Evolutionary conservation across 2,888 invertebrate genomes (phyloP).

Genomic region (Nesidiocoris tenuis): DNA sequence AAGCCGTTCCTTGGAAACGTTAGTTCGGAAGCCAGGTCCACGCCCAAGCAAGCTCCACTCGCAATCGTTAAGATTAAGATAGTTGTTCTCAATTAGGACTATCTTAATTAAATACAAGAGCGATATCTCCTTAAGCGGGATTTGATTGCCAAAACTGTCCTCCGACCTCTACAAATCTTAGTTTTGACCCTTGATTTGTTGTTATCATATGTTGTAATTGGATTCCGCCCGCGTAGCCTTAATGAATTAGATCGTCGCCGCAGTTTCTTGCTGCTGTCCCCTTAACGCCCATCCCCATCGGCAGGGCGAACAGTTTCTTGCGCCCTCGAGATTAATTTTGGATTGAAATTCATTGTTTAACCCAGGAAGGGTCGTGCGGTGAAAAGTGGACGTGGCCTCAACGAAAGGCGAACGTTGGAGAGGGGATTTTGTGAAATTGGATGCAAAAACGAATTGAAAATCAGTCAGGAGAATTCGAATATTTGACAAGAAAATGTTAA

Average conservation of each 20-base stretch:
- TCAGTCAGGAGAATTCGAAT: too few relatives aligned
- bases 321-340: constrained; percentile 49
- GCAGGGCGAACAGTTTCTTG: constrained; percentile 35
- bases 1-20: too few relatives aligned
- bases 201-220: constrained; percentile 45
- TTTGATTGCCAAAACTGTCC: constrained; percentile 15
- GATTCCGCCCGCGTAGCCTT: constrained; percentile 42
- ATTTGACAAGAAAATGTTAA: too few relatives aligned
- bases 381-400: not conserved
- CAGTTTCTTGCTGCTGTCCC: constrained; percentile 23
- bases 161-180: constrained; percentile 39
- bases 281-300: too few relatives aligned
- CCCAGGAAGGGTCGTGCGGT: constrained; percentile 13
- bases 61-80: not conserved
- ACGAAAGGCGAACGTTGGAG: not conserved
- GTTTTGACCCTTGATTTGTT: constrained; percentile 44
- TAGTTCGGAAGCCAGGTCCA: too few relatives aligned
- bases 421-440: too few relatives aligned
- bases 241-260: constrained; percentile 39
- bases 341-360: constrained; percentile 51
- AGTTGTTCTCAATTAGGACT: constrained; percentile 33
- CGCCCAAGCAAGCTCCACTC: not conserved
- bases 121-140: constrained; percentile 35
- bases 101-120: constrained; percentile 40
- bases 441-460: too few relatives aligned